phyloP scores from a whole-genome alignment of 1,140 invertebrate genomes.

The Leptinotarsa defecta region DNA sequence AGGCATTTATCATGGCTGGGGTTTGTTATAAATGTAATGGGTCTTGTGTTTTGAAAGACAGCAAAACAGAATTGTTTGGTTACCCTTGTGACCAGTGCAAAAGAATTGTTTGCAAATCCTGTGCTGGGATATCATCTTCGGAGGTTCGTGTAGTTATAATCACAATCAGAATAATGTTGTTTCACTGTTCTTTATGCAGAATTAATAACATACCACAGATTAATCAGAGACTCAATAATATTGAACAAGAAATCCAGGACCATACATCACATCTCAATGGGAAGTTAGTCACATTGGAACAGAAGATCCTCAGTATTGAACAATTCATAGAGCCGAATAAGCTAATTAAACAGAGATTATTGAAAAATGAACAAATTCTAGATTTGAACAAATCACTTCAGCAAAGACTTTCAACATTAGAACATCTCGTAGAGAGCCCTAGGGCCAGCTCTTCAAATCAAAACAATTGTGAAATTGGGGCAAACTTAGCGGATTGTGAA shows the following conservation, averaged over 20 bases:
- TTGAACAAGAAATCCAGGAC: neutral
- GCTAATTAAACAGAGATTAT: neutral
- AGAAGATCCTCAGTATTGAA: too few relatives aligned
- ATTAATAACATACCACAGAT: too few relatives aligned
- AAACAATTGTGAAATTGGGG: neutral
- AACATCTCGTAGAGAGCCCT: neutral
- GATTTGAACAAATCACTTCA: neutral
- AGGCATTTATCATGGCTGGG: neutral
- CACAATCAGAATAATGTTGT: neutral
- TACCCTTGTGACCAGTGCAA: neutral
- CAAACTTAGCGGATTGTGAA: neutral
- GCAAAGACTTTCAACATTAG: too few relatives aligned
- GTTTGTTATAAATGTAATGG: neutral
- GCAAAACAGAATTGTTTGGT: neutral
- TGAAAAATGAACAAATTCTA: neutral
- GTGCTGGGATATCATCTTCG: neutral
- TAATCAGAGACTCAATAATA: neutral
- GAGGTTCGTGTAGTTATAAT: neutral
- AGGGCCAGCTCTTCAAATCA: neutral
- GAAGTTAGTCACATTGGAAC: neutral
- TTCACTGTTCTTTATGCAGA: neutral
- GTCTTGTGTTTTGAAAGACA: neutral
- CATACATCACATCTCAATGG: neutral
- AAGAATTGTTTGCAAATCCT: constrained; percentile 9
- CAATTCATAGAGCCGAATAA: too few relatives aligned